A percentile compares a stretch with the other conserved stretches of the same genome.
Conservation (phyloP, 2,888 invertebrate genomes). For the Drosophila nigricruria region DNA sequence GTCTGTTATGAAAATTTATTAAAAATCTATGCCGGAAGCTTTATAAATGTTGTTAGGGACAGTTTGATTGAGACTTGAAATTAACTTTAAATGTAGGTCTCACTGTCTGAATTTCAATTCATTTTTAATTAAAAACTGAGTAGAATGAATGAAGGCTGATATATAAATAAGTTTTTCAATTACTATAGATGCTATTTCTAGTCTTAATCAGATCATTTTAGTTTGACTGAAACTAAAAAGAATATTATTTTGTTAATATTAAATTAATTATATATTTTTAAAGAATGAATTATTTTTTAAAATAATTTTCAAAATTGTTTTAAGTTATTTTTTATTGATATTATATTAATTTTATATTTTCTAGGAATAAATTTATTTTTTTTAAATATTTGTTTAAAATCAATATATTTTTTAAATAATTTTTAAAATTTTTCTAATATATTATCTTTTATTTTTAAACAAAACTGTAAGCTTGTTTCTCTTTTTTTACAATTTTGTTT, state of each 20-base stretch:
- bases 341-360: too few species aligned
- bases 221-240: not conserved
- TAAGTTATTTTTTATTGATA: too few species aligned
- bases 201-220: not conserved
- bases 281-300: not conserved
- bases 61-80: not conserved
- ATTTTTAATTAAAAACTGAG: not conserved
- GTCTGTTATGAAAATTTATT: conserved; percentile 62
- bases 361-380: too few species aligned
- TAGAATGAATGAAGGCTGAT: not conserved
- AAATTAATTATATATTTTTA: not conserved
- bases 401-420: not conserved
- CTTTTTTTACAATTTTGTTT: too few species aligned
- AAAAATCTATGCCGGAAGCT: conserved; percentile 66
- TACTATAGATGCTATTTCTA: not conserved
- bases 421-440: too few species aligned
- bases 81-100: not conserved
- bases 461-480: too few species aligned
- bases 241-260: not conserved
- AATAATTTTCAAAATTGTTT: too few species aligned
- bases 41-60: conserved; percentile 18
- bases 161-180: not conserved
- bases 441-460: too few species aligned
- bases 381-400: too few species aligned
- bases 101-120: conserved; percentile 14